phyloP scores from a whole-genome alignment of 2,797 vertebrate genomes.

The Leptodactylus fallax region DNA sequence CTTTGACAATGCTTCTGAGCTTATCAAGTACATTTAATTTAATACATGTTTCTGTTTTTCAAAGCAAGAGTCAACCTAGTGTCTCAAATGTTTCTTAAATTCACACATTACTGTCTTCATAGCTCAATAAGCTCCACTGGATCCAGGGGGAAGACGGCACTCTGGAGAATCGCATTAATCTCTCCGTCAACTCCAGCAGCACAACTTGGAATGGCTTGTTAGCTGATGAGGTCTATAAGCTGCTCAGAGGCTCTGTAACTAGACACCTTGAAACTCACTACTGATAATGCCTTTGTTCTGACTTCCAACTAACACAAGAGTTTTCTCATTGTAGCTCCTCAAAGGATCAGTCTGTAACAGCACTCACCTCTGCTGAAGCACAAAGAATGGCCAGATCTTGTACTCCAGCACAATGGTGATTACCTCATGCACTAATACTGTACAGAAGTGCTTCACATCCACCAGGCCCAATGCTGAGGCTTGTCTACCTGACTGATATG shows the following conservation, averaged over 20 bases:
- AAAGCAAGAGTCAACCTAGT: neutral
- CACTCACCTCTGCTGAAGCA: conserved; percentile 29
- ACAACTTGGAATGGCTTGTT: conserved; percentile 48
- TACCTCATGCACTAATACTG: conserved; percentile 6
- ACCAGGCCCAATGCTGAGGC: neutral
- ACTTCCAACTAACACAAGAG: conserved; percentile 52
- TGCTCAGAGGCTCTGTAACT: conserved; percentile 36
- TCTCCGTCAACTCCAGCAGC: conserved; percentile 28
- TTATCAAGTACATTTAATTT: neutral
- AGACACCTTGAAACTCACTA: conserved; percentile 51
- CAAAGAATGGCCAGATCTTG: conserved; percentile 44
- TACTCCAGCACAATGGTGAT: conserved; percentile 29
- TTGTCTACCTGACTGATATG: too few relatives aligned
- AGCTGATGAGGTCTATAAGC: conserved; percentile 56
- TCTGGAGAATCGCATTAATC: conserved; percentile 25
- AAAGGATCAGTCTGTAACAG: conserved; percentile 36
- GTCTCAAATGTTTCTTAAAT: neutral
- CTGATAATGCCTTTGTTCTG: conserved; percentile 50
- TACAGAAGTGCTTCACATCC: neutral
- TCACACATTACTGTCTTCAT: neutral
- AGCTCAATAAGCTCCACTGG: neutral
- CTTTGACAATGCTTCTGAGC: too few relatives aligned
- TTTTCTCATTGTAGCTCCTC: conserved; percentile 55
- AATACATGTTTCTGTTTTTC: neutral
- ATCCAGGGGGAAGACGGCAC: conserved; percentile 13